These are phyloP conservation scores for Drosophila azteca DNA, from an alignment of 1,140 invertebrate species.

Conservation along the genomic window DNA sequence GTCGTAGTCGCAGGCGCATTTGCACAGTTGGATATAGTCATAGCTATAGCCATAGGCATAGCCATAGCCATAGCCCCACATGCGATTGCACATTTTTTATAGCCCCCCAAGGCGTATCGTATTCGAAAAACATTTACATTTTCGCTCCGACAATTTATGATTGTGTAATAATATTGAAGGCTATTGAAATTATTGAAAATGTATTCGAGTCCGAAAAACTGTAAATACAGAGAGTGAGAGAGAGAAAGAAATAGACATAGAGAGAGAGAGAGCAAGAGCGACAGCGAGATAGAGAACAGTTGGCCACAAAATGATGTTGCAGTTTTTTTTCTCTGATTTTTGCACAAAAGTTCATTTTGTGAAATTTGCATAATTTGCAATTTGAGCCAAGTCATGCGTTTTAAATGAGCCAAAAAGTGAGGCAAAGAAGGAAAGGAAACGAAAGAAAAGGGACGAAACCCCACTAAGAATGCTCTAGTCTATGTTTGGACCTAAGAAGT, in stretches of 20 bases:
- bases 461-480: too few relatives aligned
- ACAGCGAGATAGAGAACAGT: slow-evolving; percentile 4
- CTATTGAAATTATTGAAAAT: slow-evolving; percentile 44
- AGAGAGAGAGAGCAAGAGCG: too few relatives aligned
- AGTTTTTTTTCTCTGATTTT: slow-evolving; percentile 44
- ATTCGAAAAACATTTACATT: slow-evolving; percentile 40
- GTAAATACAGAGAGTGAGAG: slow-evolving; percentile 1
- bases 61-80: slow-evolving; percentile 22
- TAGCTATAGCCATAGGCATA: slow-evolving; percentile 33
- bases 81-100: slow-evolving; percentile 28
- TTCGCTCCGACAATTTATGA: slow-evolving; percentile 47
- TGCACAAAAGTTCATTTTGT: slow-evolving; percentile 5
- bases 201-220: slow-evolving; percentile 37
- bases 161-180: slow-evolving; percentile 61
- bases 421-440: slow-evolving; percentile 9
- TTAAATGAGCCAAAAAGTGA: slow-evolving; percentile 42
- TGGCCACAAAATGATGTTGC: slow-evolving; percentile 58
- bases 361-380: slow-evolving; percentile 62
- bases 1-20: slow-evolving; percentile 4
- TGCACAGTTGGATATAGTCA: slow-evolving; percentile 1
- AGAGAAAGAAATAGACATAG: background rate
- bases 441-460: too few relatives aligned
- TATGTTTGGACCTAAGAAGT: too few relatives aligned
- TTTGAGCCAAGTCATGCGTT: slow-evolving; percentile 60
- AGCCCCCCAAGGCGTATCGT: slow-evolving; percentile 27